Conservation (phyloP, 2,113 vertebrate genomes). For the Genyomyrus donnyi region DNA sequence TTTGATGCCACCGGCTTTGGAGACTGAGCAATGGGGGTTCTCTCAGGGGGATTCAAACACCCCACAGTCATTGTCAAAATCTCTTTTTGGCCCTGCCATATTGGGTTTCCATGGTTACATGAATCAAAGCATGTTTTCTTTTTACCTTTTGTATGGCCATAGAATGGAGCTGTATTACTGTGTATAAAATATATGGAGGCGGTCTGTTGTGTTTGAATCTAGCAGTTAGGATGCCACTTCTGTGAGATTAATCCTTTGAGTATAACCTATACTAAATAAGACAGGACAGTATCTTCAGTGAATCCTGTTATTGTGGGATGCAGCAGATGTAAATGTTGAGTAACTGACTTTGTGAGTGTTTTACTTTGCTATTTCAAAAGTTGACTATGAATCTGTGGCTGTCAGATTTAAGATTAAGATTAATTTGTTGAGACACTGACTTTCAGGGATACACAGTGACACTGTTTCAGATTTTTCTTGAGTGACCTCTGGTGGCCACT, state of each 20-base stretch:
- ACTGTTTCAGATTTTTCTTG: neutral
- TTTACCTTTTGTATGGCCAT: neutral
- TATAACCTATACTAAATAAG: neutral
- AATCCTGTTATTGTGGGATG: neutral
- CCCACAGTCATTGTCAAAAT: neutral
- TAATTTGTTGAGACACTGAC: neutral
- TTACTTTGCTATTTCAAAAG: neutral
- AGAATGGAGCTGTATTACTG: neutral
- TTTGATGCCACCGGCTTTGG: constrained; percentile 52
- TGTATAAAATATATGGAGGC: neutral
- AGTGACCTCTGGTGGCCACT: constrained; percentile 9
- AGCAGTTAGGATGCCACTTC: neutral
- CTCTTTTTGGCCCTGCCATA: constrained; percentile 2
- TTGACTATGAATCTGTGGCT: neutral
- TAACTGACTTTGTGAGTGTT: neutral
- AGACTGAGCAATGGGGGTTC: constrained; percentile 49
- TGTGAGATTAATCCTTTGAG: neutral
- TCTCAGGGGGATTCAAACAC: constrained; percentile 53
- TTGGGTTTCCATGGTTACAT: constrained; percentile 11
- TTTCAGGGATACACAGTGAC: neutral
- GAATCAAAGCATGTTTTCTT: neutral
- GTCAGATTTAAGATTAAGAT: neutral
- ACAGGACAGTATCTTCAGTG: neutral
- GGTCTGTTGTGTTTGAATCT: neutral
- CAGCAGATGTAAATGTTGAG: neutral